Percentiles rank a stretch among this genome's conserved stretches.
phyloP scores from a whole-genome alignment of 2,113 vertebrate species.

The Strix aluco region DNA sequence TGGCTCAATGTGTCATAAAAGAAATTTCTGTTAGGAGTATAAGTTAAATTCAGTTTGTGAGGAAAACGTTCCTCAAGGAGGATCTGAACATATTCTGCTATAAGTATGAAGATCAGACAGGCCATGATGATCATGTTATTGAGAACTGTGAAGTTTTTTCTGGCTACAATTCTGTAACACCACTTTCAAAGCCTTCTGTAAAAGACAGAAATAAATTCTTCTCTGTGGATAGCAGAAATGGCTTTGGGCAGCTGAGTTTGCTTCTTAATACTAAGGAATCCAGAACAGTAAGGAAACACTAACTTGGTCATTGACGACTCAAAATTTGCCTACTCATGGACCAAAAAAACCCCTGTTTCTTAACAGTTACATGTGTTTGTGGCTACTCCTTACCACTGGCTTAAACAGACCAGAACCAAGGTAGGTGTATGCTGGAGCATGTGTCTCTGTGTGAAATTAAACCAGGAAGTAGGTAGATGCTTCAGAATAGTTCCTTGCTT shows the following conservation, averaged over 20 bases:
- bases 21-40: neutral
- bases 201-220: neutral
- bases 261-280: neutral
- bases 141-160: neutral
- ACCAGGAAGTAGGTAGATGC: neutral
- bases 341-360: no score
- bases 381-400: neutral
- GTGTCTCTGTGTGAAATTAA: neutral
- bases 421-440: neutral
- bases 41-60: neutral
- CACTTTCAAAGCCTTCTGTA: neutral
- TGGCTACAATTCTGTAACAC: neutral
- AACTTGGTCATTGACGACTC: neutral
- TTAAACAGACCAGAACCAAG: neutral
- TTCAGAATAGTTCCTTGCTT: neutral
- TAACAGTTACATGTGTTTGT: neutral
- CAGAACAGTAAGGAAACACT: neutral
- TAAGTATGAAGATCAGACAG: neutral
- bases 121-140: neutral
- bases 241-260: neutral
- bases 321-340: neutral
- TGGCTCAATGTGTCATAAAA: slow-evolving; percentile 52
- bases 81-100: neutral
- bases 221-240: neutral
- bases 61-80: neutral